Evolutionary conservation across 2,113 vertebrate species (phyloP), one percentile per base, ranked within the genome.

Genomic region (Pygathrix nemaeus): DNA sequence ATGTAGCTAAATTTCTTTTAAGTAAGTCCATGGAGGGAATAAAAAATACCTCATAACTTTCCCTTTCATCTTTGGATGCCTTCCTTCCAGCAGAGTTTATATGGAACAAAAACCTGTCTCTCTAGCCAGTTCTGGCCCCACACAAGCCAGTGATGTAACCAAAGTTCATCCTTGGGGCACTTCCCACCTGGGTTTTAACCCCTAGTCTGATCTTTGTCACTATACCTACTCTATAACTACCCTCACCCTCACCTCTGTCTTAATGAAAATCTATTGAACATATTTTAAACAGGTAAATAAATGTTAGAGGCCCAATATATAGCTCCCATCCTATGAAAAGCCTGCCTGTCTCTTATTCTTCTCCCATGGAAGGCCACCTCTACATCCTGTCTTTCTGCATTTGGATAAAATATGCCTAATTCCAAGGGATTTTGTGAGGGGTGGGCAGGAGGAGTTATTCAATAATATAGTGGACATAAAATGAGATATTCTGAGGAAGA

Each of bases 41-140:
- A n/a, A 61, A 68, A 59, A 61, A 68, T 52, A 9, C 5, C 27
- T 72, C 21, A 78, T 80, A 91, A 83, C 35, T 38, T 78, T 85
- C 57, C 50, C 32, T 81, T 84, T 73, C n/a, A 64, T 64, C 79
- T 90, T 85, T 93, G 86, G 75, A 85, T 80, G 35, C 2, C 48
- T 93, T 97, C 66, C 75, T 92, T 85, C 25, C 38, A 86, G 87
- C 59, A 59, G 83, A 90, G 48, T 89, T 87, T 73, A 59, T 90
- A 59, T 96, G 79, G 66, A 86, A 84, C 50, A 57, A 38, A 85
- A 73, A 76, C n/a, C 11, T 25, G 13, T 64, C n/a, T 88, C 21
- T 73, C 21, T 50, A 72, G 75, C 57, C 79, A 90, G n/a, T 17
- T 81, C 64, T 85, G 57, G 35, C 6, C 3, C 43, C 25, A 45